Conservation (phyloP, 2,888 invertebrate species). For the Ametastegia equiseti region DNA sequence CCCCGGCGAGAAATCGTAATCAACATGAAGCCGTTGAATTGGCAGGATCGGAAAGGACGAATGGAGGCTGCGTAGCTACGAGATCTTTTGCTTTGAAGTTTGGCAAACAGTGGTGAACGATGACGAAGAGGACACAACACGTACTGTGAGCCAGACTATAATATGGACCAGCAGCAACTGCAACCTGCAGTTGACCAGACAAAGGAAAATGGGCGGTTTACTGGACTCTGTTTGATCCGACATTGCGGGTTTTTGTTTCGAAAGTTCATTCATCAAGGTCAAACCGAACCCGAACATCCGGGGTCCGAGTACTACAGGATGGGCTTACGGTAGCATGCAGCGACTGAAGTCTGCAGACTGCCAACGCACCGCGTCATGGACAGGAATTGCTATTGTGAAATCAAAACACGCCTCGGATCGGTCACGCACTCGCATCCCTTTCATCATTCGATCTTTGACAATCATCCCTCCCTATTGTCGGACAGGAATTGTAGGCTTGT, state of each 20-base stretch:
- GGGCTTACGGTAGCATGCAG: no score
- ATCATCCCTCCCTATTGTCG: conserved; percentile 37
- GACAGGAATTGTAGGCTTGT: no score
- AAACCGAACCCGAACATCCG: neutral
- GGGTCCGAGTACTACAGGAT: neutral
- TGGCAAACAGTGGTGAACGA: conserved; percentile 3
- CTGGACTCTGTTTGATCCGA: neutral
- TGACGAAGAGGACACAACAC: no score
- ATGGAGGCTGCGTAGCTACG: neutral
- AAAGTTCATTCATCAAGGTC: conserved; percentile 29
- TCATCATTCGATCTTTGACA: conserved; percentile 49
- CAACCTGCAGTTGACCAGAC: conserved; percentile 14
- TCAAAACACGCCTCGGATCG: conserved; percentile 35
- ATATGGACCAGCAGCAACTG: neutral
- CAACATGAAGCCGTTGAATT: neutral
- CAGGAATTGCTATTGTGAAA: conserved; percentile 34
- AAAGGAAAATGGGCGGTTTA: conserved; percentile 1
- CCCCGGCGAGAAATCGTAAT: no score
- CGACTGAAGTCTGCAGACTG: neutral
- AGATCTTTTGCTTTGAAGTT: conserved; percentile 18
- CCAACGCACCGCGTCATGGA: no score
- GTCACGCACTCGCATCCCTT: conserved; percentile 47
- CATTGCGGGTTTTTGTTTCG: conserved; percentile 1
- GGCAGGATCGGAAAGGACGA: neutral
- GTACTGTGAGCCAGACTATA: no score